Evolutionary conservation across 2,113 vertebrate genomes (phyloP).

Genomic region (Cyanistes caeruleus): DNA sequence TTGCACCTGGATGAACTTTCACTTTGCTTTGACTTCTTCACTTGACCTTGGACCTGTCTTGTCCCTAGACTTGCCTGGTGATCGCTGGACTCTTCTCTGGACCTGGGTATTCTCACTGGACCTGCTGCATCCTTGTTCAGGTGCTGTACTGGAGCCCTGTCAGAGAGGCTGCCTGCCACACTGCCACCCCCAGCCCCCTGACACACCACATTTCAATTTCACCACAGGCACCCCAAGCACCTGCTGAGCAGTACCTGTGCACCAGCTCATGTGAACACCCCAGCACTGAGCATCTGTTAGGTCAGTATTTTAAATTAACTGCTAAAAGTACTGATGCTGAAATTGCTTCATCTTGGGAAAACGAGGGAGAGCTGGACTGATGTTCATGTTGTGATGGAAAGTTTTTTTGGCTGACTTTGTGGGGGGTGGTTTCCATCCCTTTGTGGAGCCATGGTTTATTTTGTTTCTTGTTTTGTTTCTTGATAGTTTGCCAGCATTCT

Average conservation of each 20-base stretch:
- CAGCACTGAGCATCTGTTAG: neutral
- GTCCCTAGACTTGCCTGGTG: neutral
- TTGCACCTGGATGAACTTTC: neutral
- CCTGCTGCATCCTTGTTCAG: accelerated
- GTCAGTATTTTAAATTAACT: neutral
- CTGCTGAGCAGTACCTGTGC: neutral
- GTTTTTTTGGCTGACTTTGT: conserved; percentile 59
- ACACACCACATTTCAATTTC: neutral
- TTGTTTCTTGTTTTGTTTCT: conserved; percentile 43
- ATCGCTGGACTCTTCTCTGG: neutral
- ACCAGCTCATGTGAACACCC: neutral
- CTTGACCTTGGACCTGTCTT: neutral
- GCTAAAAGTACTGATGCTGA: neutral
- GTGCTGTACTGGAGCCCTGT: neutral
- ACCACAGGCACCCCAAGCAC: neutral
- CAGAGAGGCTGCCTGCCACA: neutral
- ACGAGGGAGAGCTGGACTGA: neutral
- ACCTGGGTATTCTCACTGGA: neutral
- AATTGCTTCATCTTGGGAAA: conserved; percentile 49
- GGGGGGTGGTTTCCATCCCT: conserved; percentile 34
- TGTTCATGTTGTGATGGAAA: conserved; percentile 44
- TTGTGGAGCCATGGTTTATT: conserved; percentile 51
- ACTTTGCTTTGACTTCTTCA: neutral
- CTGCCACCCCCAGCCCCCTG: neutral
- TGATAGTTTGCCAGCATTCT: conserved; percentile 21